phyloP scores from a whole-genome alignment of 2,113 vertebrate species.

The Cottus gobio region DNA sequence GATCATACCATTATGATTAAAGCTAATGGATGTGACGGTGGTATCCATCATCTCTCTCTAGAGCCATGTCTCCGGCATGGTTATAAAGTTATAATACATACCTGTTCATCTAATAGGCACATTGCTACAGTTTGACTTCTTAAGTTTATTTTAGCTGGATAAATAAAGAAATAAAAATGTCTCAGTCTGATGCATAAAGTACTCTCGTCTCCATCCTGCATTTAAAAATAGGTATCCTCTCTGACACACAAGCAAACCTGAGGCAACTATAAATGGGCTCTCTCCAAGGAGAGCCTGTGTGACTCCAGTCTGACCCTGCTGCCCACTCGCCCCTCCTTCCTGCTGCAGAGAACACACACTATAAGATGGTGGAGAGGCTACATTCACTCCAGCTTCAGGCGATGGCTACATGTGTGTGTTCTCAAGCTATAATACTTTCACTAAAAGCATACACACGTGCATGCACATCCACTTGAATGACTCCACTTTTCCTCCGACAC shows the following conservation, averaged over 20 bases:
- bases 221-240: conserved; percentile 21
- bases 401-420: conserved; percentile 9
- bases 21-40: background rate
- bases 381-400: conserved; percentile 60
- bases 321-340: conserved; percentile 39
- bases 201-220: conserved; percentile 38
- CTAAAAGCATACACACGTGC: background rate
- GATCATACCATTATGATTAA: background rate
- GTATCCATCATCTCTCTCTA: background rate
- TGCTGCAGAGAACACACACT: conserved; percentile 33
- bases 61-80: background rate
- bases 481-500: background rate
- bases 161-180: background rate
- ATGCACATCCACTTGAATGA: conserved; percentile 16
- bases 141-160: too few species aligned
- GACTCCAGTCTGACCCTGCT: conserved; percentile 67
- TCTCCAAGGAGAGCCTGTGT: conserved; percentile 52
- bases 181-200: conserved; percentile 32
- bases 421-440: conserved; percentile 27
- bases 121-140: background rate
- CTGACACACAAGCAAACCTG: conserved; percentile 35
- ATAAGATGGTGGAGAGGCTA: conserved; percentile 40
- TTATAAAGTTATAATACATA: background rate
- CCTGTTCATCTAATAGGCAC: background rate
- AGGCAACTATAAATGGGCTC: conserved; percentile 58